phyloP scores from a whole-genome alignment of 2,113 vertebrate genomes.

The Semnopithecus entellus region DNA sequence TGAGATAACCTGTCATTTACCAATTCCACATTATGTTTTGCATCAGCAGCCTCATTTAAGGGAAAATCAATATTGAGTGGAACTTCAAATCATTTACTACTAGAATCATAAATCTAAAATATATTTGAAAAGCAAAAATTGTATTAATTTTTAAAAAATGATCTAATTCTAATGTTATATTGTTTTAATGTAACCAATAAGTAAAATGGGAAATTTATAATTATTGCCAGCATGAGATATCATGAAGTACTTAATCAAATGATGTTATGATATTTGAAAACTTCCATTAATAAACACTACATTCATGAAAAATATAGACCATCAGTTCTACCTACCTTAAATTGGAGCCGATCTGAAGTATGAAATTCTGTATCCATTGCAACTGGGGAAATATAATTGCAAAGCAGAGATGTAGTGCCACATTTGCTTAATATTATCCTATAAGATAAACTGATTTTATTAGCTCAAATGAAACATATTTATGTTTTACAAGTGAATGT shows the following conservation, averaged over 20 bases:
- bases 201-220: neutral
- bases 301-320: neutral
- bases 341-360: constrained; percentile 62
- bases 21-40: constrained; percentile 58
- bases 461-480: neutral
- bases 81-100: constrained; percentile 70
- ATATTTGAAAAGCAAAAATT: neutral
- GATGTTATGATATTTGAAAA: neutral
- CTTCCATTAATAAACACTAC: neutral
- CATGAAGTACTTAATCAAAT: neutral
- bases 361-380: constrained; percentile 73
- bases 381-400: constrained; percentile 46
- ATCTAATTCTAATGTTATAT: neutral
- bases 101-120: constrained; percentile 74
- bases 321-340: constrained; percentile 55
- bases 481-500: neutral
- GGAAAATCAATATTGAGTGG: constrained; percentile 49
- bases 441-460: neutral
- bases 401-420: constrained; percentile 43
- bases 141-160: neutral
- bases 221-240: neutral
- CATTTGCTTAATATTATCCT: constrained; percentile 63
- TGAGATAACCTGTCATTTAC: fast-evolving
- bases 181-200: neutral
- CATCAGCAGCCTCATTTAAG: neutral